Evolutionary conservation across 2,888 invertebrate genomes (phyloP).

Genomic region (Arctia plantaginis): DNA sequence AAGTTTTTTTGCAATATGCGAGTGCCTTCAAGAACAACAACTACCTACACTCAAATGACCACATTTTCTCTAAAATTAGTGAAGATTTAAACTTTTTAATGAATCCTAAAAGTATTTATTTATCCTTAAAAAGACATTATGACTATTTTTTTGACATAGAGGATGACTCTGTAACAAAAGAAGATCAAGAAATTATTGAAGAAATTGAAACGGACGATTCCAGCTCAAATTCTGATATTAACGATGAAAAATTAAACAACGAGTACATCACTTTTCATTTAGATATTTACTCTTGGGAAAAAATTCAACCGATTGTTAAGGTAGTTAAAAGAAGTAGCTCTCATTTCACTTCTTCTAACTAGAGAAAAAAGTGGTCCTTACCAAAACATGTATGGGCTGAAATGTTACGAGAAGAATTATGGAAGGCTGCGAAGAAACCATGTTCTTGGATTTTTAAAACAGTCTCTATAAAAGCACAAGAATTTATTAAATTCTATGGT

Average conservation of each 20-base stretch:
- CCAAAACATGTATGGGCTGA: conserved; percentile 14
- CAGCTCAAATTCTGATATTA: not conserved
- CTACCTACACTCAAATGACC: too few relatives aligned
- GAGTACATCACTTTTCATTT: conserved; percentile 13
- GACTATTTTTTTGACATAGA: too few relatives aligned
- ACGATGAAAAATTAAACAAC: too few relatives aligned
- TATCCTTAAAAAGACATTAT: too few relatives aligned
- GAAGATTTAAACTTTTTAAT: not conserved
- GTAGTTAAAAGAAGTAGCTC: conserved; percentile 12
- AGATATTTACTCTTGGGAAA: conserved; percentile 11
- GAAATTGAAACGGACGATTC: too few relatives aligned
- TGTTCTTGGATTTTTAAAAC: conserved; percentile 12
- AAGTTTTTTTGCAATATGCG: too few relatives aligned
- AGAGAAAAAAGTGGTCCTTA: conserved; percentile 12
- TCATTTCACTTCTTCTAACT: conserved; percentile 14
- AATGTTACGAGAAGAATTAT: too few relatives aligned
- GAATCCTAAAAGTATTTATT: not conserved
- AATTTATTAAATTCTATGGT: conserved; percentile 14
- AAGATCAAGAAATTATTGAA: too few relatives aligned
- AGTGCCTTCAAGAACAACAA: too few relatives aligned
- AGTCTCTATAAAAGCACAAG: conserved; percentile 10
- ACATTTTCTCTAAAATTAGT: not conserved
- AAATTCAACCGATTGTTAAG: conserved; percentile 11
- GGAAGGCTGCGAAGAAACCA: too few relatives aligned
- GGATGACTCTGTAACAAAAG: too few relatives aligned